Conservation (phyloP, 2,888 invertebrate genomes). For the Petrolisthes cinctipes region DNA sequence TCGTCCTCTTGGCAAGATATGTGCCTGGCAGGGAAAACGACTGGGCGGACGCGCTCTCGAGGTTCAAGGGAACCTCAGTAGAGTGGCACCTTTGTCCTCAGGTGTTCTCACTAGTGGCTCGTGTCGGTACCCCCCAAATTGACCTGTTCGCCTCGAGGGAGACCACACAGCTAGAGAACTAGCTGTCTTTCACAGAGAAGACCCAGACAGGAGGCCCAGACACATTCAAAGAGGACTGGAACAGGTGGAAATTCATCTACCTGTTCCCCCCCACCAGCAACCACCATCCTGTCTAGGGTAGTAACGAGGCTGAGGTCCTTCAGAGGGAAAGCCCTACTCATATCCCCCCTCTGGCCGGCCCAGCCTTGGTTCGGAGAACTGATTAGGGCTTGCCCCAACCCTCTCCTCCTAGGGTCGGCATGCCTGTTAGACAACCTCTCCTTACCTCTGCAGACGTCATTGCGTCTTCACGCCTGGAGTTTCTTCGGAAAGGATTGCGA, state of each 20-base stretch:
- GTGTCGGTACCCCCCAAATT: background rate
- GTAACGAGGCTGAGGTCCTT: background rate
- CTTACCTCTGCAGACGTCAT: background rate
- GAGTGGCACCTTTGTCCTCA: slow-evolving; percentile 6
- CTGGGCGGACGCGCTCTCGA: too few relatives aligned
- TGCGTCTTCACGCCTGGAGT: background rate
- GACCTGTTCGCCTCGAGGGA: background rate
- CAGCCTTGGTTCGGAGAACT: background rate
- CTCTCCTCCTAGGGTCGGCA: too few relatives aligned
- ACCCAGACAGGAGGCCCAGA: background rate
- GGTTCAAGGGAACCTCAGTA: too few relatives aligned
- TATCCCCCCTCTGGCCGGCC: too few relatives aligned
- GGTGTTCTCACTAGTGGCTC: slow-evolving; percentile 1
- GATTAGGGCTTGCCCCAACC: too few relatives aligned
- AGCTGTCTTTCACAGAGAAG: background rate
- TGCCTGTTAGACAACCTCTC: background rate
- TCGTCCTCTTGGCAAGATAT: background rate
- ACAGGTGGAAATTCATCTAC: too few relatives aligned
- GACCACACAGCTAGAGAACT: background rate
- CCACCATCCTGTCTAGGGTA: background rate
- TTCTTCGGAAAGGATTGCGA: background rate
- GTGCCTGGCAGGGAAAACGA: slow-evolving; percentile 8
- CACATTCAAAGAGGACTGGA: too few relatives aligned
- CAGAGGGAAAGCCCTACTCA: background rate
- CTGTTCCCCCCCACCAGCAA: too few relatives aligned